Evolutionary conservation across 2,113 vertebrate genomes (phyloP).

Genomic region (Sorex fumeus): DNA sequence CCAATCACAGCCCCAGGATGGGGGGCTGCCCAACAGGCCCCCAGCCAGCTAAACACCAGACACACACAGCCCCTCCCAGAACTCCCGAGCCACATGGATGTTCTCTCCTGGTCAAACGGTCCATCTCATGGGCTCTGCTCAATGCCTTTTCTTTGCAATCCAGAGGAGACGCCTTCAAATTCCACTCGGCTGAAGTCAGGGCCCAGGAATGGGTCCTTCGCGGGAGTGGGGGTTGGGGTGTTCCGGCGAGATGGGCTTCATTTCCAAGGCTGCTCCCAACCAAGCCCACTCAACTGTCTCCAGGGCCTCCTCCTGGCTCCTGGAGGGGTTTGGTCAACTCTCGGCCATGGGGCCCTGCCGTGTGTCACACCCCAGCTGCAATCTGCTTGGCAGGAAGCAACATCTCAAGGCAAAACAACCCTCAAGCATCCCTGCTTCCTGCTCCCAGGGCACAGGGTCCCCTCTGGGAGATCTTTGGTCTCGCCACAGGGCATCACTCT

Average conservation of each 20-base stretch:
- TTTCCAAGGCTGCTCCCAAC: neutral
- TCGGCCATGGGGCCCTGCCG: neutral
- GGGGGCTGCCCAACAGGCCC: no score
- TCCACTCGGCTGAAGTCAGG: neutral
- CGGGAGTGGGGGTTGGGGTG: neutral
- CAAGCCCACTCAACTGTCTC: slow-evolving; percentile 25
- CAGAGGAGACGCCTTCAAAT: neutral
- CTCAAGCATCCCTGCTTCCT: no score
- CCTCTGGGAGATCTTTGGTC: neutral
- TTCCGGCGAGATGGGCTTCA: neutral
- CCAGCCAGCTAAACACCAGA: no score
- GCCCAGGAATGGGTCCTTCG: neutral
- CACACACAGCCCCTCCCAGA: no score
- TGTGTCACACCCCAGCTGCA: neutral
- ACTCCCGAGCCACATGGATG: neutral
- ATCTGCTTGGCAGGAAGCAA: neutral
- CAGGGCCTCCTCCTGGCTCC: slow-evolving; percentile 8
- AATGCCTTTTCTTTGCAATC: slow-evolving; percentile 16
- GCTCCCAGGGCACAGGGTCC: neutral
- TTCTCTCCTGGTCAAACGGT: neutral
- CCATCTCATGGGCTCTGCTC: neutral
- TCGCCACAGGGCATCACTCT: no score
- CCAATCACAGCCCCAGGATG: neutral
- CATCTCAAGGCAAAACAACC: neutral
- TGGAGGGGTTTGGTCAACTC: neutral